Percentiles rank a stretch among this genome's conserved stretches.
Conservation (phyloP, 2,888 invertebrate genomes). For the Scelioninae gen. 2 region DNA sequence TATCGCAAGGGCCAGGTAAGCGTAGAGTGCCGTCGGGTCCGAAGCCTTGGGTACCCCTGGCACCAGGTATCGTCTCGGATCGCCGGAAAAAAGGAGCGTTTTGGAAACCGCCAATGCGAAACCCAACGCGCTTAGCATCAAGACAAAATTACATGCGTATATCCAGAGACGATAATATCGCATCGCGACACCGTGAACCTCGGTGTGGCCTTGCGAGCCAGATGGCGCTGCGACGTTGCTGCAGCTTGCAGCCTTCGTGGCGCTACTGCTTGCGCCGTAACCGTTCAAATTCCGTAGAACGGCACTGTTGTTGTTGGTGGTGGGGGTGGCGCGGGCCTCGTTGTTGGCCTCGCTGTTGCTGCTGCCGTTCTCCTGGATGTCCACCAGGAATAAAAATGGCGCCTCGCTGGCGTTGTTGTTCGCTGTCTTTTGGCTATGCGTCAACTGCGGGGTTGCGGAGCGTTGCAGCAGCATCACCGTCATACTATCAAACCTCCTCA, state of each 20-base stretch:
- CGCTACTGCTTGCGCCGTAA: slow-evolving; percentile 52
- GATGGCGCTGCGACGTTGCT: slow-evolving; percentile 74
- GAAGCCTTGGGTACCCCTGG: slow-evolving; percentile 84
- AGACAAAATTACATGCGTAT: slow-evolving; percentile 92
- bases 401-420: slow-evolving; percentile 70
- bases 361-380: slow-evolving; percentile 66
- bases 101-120: slow-evolving; percentile 86
- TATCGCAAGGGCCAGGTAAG: slow-evolving; percentile 86
- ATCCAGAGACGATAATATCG: slow-evolving; percentile 94
- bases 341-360: slow-evolving; percentile 61
- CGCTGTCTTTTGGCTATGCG: slow-evolving; percentile 72
- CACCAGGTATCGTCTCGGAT: slow-evolving; percentile 83
- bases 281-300: slow-evolving; percentile 53
- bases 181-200: slow-evolving; percentile 81
- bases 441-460: slow-evolving; percentile 74
- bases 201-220: slow-evolving; percentile 77
- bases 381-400: slow-evolving; percentile 71
- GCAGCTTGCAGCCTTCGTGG: slow-evolving; percentile 61
- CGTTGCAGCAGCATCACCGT: slow-evolving; percentile 76
- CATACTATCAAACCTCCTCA: slow-evolving; percentile 72
- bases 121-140: slow-evolving; percentile 88
- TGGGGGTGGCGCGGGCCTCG: slow-evolving; percentile 48
- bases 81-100: slow-evolving; percentile 79
- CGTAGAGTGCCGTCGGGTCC: slow-evolving; percentile 90
- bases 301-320: slow-evolving; percentile 61